A percentile compares a stretch with the other conserved stretches of the same genome.
phyloP scores from a whole-genome alignment of 2,888 invertebrate genomes.

The Anoplius nigerrimus region DNA sequence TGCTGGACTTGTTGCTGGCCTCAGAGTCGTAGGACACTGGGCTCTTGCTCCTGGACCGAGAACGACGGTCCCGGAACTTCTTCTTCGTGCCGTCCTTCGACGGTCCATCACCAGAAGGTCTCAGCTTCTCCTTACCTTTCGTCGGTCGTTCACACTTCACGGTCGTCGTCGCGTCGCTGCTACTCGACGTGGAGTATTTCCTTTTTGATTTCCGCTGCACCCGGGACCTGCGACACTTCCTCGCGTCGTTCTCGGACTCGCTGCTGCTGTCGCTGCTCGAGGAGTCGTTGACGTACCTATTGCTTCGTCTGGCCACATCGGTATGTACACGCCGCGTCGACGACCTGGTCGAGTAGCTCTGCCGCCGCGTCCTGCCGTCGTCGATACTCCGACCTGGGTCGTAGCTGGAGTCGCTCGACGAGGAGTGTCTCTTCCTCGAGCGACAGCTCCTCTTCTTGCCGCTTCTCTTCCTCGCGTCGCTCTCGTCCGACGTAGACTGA shows the following conservation, averaged over 20 bases:
- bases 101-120: constrained; percentile 9
- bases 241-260: constrained; percentile 31
- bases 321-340: constrained; percentile 35
- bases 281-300: constrained; percentile 31
- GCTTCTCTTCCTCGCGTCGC: constrained; percentile 39
- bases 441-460: constrained; percentile 14
- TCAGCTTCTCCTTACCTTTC: constrained; percentile 29
- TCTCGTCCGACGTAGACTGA: constrained; percentile 44
- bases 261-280: constrained; percentile 19
- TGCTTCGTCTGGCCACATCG: constrained; percentile 41
- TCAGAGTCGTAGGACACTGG: constrained; percentile 35
- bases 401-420: constrained; percentile 46
- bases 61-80: constrained; percentile 34
- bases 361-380: constrained; percentile 14
- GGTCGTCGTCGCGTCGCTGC: constrained; percentile 8
- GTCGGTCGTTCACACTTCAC: constrained; percentile 24
- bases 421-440: constrained; percentile 37
- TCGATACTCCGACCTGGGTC: constrained; percentile 20
- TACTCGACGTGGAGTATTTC: constrained; percentile 29
- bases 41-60: constrained; percentile 46
- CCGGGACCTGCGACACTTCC: constrained; percentile 24
- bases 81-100: constrained; percentile 29
- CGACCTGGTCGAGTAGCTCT: constrained; percentile 27
- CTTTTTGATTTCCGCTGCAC: constrained; percentile 35
- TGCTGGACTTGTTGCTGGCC: constrained; percentile 20